These are phyloP conservation scores for Acleris laterana DNA, from an alignment of 2,888 invertebrate species.

Conservation along the genomic window DNA sequence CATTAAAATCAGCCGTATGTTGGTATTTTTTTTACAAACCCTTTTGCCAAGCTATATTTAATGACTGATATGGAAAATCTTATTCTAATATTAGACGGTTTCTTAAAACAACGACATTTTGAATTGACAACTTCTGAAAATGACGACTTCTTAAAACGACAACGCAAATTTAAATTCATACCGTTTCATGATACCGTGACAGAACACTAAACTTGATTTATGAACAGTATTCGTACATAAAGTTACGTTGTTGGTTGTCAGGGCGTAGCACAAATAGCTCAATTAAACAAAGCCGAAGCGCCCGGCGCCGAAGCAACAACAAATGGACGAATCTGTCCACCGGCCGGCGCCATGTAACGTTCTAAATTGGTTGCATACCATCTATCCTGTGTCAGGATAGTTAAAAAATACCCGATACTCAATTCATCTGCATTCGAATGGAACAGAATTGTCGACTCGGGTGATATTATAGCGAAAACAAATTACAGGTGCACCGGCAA, in stretches of 20 bases:
- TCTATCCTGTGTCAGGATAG: constrained; percentile 54
- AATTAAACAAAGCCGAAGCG: constrained; percentile 69
- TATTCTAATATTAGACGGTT: no score
- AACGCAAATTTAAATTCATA: no score
- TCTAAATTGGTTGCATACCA: constrained; percentile 70
- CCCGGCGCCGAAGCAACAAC: constrained; percentile 54
- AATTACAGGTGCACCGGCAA: constrained; percentile 19
- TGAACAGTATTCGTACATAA: constrained; percentile 44
- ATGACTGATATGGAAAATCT: no score
- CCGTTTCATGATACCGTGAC: neutral
- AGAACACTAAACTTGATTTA: constrained; percentile 6
- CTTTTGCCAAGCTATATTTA: no score
- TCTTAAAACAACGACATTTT: no score
- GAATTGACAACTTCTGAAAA: no score
- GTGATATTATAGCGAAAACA: constrained; percentile 25
- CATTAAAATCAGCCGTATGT: no score
- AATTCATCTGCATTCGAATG: constrained; percentile 51
- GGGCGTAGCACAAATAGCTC: constrained; percentile 75
- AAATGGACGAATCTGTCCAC: constrained; percentile 64
- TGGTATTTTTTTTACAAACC: no score
- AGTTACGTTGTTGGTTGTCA: constrained; percentile 63
- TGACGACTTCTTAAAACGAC: no score
- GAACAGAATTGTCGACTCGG: constrained; percentile 23
- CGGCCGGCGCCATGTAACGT: constrained; percentile 64
- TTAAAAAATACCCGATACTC: constrained; percentile 53